Evolutionary conservation across 2,797 vertebrate species (phyloP), one percentile per base, ranked within the genome.

Genomic region (Coccyzus lansbergi): DNA sequence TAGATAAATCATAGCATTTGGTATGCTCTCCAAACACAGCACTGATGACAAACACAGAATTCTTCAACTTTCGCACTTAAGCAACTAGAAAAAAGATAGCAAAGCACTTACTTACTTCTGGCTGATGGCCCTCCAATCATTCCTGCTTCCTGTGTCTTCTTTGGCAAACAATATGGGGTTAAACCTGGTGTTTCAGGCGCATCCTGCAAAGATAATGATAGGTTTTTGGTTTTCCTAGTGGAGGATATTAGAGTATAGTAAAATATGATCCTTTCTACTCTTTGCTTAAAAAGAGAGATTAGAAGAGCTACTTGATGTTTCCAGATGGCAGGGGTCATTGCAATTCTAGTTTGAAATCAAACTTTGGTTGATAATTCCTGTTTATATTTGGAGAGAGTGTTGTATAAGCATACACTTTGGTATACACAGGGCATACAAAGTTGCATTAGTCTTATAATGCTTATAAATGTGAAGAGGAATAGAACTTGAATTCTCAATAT

Each of bases 401-500:
- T 96, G 65, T 62, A 60, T 65, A 62, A 90, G 70, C 82, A 82
- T 34, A 65, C 18, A 62, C 44, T 93, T 94, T 92, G 81, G 64
- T 89, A 69, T 59, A 52, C 15, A 3, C 42, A 67, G 83, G 49
- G 36, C 58, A 42, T 67, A 59, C 10, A 77, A 34, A 71, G 48
- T 15, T 68, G 69, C 84, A 24, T 70, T 72, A 40, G 83, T 91
- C 71, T 68, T 75, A 8, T 10, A 70, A 62, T 81, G 76, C 59
- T 80, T 69, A 15, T 36, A 75, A 94, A 96, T 86, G 82, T 91
- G 91, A 94, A 95, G 59, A 42, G 72, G 42, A 78, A 49, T 79
- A 91, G 87, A 82, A 70, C 94, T 90, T 94, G 93, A 94, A 95
- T 83, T 86, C 34, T 96, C 63, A 15, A 31, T 21, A 28, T 72